Percentiles rank a stretch among this genome's conserved stretches.
Conservation (phyloP, 1,140 invertebrate genomes). For the Mamestra configurata region DNA sequence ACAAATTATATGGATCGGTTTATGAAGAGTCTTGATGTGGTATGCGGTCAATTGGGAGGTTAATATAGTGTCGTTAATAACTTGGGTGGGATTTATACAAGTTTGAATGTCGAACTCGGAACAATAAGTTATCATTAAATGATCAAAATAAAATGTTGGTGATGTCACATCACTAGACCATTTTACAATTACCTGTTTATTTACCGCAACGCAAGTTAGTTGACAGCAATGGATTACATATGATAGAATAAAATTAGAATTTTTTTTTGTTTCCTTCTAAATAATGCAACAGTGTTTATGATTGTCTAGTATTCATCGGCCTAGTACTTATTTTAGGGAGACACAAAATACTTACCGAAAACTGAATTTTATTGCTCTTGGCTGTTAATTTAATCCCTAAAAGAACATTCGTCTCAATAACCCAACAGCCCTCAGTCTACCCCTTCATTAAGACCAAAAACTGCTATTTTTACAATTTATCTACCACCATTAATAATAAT, state of each 20-base stretch:
- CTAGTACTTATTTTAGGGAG: too few species aligned
- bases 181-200: not conserved
- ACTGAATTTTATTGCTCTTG: too few species aligned
- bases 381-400: not conserved
- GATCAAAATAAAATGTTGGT: not conserved
- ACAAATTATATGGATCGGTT: conserved; percentile 44
- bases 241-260: too few species aligned
- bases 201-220: not conserved
- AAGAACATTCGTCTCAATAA: not conserved
- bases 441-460: not conserved
- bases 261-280: too few species aligned
- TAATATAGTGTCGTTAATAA: conserved; percentile 9
- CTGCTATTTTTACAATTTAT: conserved; percentile 35
- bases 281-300: too few species aligned
- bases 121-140: not conserved
- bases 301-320: too few species aligned
- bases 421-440: not conserved
- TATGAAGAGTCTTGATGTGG: conserved; percentile 32
- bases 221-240: not conserved
- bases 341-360: too few species aligned
- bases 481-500: conserved; percentile 37
- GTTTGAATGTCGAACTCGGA: too few species aligned
- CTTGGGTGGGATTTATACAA: conserved; percentile 33
- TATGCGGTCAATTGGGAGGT: conserved; percentile 19
- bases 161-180: conserved; percentile 19